phyloP scores from a whole-genome alignment of 2,797 vertebrate genomes.

The Chaunax sp. region DNA sequence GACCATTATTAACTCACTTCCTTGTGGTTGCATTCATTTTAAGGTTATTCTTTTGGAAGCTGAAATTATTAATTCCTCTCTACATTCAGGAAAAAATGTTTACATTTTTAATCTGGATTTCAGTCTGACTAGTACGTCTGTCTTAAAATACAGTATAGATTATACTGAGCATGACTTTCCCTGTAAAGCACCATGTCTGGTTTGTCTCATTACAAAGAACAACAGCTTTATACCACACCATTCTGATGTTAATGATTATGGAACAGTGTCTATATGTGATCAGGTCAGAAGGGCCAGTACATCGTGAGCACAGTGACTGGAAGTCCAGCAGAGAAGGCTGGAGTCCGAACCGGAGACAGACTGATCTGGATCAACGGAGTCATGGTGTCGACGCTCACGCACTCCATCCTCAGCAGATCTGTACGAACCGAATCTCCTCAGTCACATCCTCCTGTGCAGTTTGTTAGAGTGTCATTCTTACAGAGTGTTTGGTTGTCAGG shows the following conservation, averaged over 20 bases:
- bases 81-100: too few species aligned
- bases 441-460: neutral
- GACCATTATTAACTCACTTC: neutral
- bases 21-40: neutral
- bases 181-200: neutral
- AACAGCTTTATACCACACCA: neutral
- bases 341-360: conserved; percentile 85
- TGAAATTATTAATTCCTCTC: too few species aligned
- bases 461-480: neutral
- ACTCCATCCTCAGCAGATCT: conserved; percentile 81
- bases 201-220: conserved; percentile 9
- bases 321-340: conserved; percentile 88
- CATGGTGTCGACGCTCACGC: conserved; percentile 79
- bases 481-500: conserved; percentile 73
- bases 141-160: too few species aligned
- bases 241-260: neutral
- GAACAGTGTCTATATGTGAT: conserved; percentile 3
- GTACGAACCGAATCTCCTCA: conserved; percentile 67
- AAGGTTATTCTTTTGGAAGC: too few species aligned
- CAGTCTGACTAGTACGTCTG: too few species aligned
- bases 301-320: conserved; percentile 78
- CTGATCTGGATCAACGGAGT: conserved; percentile 91
- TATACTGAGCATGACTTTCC: neutral
- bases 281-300: conserved; percentile 87
- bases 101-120: too few species aligned